These are phyloP conservation scores for Epinephelus lanceolatus DNA, from an alignment of 2,113 vertebrate genomes.

Conservation along the genomic window DNA sequence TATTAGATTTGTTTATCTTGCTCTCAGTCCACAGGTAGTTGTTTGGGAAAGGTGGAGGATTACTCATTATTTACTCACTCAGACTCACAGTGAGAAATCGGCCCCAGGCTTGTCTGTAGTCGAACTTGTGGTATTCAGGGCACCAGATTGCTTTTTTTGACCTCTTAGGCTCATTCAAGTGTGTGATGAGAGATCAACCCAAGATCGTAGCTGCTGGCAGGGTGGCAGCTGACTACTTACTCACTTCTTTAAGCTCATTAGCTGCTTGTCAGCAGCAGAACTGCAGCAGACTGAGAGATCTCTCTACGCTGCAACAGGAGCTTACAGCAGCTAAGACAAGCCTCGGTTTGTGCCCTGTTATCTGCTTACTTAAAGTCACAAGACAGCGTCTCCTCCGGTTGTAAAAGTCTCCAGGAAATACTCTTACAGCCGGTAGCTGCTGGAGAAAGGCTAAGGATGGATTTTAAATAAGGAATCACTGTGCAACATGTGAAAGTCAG, in stretches of 20 bases:
- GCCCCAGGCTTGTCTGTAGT: neutral
- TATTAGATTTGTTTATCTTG: neutral
- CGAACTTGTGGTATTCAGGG: conserved; percentile 16
- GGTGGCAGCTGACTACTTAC: conserved; percentile 14
- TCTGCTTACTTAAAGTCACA: conserved; percentile 48
- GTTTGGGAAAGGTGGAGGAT: neutral
- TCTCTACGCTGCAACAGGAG: conserved; percentile 14
- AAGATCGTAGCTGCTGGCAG: neutral
- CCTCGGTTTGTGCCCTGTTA: conserved; percentile 19
- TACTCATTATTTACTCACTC: neutral
- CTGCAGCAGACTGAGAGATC: conserved; percentile 15
- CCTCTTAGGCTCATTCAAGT: neutral
- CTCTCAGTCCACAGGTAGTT: neutral
- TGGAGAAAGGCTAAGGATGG: neutral
- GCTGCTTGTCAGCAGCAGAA: conserved; percentile 23
- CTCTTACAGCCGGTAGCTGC: neutral
- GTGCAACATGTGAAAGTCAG: neutral
- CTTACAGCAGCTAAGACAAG: conserved; percentile 35
- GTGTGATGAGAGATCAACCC: neutral
- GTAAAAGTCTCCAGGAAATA: neutral
- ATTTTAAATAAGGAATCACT: neutral
- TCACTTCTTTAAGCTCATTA: conserved; percentile 55
- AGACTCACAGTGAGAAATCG: neutral
- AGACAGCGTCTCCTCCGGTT: conserved; percentile 15
- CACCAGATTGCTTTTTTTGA: neutral